Percentiles rank a stretch among this genome's conserved stretches.
phyloP scores from a whole-genome alignment of 2,888 invertebrate species.

The Hypolimnas misippus region DNA sequence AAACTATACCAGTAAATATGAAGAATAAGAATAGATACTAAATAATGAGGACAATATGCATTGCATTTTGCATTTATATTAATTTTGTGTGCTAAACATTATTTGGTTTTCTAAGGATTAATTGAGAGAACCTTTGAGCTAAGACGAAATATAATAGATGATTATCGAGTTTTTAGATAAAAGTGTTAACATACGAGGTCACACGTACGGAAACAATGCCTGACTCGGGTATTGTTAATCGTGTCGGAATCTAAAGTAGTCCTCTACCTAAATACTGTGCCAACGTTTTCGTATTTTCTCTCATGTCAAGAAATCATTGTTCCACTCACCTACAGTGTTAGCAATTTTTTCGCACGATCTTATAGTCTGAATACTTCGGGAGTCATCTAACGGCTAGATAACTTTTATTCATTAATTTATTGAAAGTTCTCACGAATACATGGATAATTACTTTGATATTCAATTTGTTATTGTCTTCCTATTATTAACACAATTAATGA shows the following conservation, averaged over 20 bases:
- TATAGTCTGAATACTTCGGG: constrained; percentile 55
- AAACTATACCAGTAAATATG: neutral
- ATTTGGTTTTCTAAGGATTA: neutral
- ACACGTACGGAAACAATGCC: constrained; percentile 15
- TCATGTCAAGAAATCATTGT: constrained; percentile 33
- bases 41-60: too few relatives aligned
- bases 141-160: neutral
- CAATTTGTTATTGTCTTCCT: too few relatives aligned
- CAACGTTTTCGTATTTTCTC: constrained; percentile 31
- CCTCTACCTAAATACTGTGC: constrained; percentile 19
- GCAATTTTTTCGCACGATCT: constrained; percentile 62
- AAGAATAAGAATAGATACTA: too few relatives aligned
- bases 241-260: constrained; percentile 31
- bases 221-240: constrained; percentile 17
- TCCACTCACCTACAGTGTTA: constrained; percentile 29
- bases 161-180: constrained; percentile 12
- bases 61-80: too few relatives aligned
- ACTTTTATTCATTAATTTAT: constrained; percentile 51
- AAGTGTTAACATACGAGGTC: constrained; percentile 20
- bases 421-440: constrained; percentile 57
- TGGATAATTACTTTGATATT: constrained; percentile 12
- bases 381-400: constrained; percentile 54
- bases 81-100: too few relatives aligned
- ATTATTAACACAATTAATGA: too few relatives aligned
- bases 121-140: neutral